Evolutionary conservation across 2,888 invertebrate genomes (phyloP).

Genomic region (Steinernema hermaphroditum): DNA sequence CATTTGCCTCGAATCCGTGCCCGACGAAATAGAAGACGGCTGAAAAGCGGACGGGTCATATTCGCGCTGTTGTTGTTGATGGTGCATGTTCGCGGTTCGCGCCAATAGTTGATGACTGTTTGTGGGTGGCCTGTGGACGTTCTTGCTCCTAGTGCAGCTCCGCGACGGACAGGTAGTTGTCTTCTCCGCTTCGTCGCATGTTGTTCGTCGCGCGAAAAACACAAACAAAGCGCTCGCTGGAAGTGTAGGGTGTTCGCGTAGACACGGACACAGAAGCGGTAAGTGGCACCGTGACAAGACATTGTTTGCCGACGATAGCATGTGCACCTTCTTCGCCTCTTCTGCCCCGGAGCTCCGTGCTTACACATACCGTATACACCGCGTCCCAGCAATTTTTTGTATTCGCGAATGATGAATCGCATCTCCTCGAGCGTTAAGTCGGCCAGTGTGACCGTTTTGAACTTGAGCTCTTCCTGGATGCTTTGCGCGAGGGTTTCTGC

Average conservation of each 20-base stretch:
- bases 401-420: conserved; percentile 67
- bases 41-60: conserved; percentile 39
- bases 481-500: conserved; percentile 66
- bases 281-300: conserved; percentile 29
- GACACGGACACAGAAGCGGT: neutral
- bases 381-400: conserved; percentile 67
- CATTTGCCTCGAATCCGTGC: conserved; percentile 69
- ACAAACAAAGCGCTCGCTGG: conserved; percentile 12
- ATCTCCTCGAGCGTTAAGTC: conserved; percentile 68
- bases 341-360: neutral
- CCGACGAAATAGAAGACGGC: conserved; percentile 69
- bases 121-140: neutral
- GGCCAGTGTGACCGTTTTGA: conserved; percentile 69
- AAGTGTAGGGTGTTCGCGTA: neutral
- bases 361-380: conserved; percentile 66
- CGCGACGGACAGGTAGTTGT: no score
- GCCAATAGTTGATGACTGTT: neutral
- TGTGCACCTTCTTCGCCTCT: conserved; percentile 13
- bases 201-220: neutral
- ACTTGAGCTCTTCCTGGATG: conserved; percentile 64
- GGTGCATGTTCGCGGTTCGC: neutral
- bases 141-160: neutral
- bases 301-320: conserved; percentile 16
- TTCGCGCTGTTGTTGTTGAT: neutral
- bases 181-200: neutral